phyloP scores from a whole-genome alignment of 2,888 invertebrate species.

The Caprella mutica region DNA sequence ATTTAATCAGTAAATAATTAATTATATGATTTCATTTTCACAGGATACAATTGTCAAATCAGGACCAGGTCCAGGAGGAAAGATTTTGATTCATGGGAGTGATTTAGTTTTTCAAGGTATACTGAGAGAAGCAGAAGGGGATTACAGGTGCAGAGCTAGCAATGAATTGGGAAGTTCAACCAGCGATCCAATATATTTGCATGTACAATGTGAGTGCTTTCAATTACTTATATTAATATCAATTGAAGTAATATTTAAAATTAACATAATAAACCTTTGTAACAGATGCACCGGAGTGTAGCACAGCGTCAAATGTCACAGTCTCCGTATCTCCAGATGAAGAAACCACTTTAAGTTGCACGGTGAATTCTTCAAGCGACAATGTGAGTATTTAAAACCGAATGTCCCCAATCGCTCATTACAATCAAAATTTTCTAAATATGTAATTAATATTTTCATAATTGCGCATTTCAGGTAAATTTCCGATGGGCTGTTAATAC shows the following conservation, averaged over 20 bases:
- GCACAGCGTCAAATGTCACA: slow-evolving; percentile 17
- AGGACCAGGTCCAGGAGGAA: slow-evolving; percentile 2
- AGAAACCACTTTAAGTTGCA: slow-evolving; percentile 19
- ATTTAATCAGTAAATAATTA: not conserved
- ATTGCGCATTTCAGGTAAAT: slow-evolving; percentile 11
- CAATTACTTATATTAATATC: not conserved
- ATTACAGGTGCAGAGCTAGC: slow-evolving; percentile 76
- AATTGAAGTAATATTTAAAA: no score
- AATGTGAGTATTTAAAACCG: slow-evolving; percentile 8
- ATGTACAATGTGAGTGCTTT: slow-evolving; percentile 74
- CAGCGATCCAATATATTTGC: slow-evolving; percentile 64
- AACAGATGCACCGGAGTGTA: slow-evolving; percentile 25
- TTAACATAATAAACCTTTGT: not conserved
- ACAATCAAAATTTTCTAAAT: not conserved
- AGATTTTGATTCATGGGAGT: slow-evolving; percentile 40
- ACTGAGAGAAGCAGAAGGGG: slow-evolving; percentile 66
- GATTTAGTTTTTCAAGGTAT: slow-evolving; percentile 70
- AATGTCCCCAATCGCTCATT: not conserved
- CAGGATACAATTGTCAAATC: slow-evolving; percentile 3
- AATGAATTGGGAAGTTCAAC: slow-evolving; percentile 83
- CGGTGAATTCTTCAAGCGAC: slow-evolving; percentile 17
- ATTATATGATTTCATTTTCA: not conserved
- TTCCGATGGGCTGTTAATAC: slow-evolving; percentile 28
- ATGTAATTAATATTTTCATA: not conserved
- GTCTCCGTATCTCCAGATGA: slow-evolving; percentile 21